Evolutionary conservation across 1,140 invertebrate genomes (phyloP).

Genomic region (Solen grandis): DNA sequence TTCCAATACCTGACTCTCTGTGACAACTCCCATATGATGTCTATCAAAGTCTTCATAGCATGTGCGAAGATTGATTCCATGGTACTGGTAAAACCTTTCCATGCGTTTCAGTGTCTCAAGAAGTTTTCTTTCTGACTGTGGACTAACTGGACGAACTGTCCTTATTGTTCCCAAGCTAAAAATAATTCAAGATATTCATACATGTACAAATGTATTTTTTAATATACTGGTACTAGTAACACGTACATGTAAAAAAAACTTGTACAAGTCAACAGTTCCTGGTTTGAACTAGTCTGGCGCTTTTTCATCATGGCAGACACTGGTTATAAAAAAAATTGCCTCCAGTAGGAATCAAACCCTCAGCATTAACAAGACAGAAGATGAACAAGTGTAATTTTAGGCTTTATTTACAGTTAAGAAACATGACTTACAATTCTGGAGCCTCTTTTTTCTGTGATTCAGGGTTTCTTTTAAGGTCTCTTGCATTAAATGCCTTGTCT

Average conservation of each 20-base stretch:
- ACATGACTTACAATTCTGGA: slow-evolving; percentile 76
- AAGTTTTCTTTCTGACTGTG: slow-evolving; percentile 69
- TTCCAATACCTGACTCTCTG: slow-evolving; percentile 80
- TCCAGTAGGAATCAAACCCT: too few species aligned
- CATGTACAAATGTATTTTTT: too few species aligned
- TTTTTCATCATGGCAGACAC: too few species aligned
- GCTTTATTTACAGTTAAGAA: too few species aligned
- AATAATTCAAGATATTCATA: too few species aligned
- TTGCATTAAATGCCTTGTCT: slow-evolving; percentile 75
- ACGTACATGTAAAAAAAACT: too few species aligned
- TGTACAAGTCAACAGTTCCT: too few species aligned
- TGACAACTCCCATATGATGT: slow-evolving; percentile 79
- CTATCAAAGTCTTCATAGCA: slow-evolving; percentile 80
- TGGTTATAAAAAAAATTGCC: too few species aligned
- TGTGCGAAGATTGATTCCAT: slow-evolving; percentile 77
- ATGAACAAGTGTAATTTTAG: too few species aligned
- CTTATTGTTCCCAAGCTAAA: slow-evolving; percentile 78
- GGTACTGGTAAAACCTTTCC: slow-evolving; percentile 75
- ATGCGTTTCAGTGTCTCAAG: slow-evolving; percentile 69
- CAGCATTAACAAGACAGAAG: too few species aligned
- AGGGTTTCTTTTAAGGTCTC: slow-evolving; percentile 69
- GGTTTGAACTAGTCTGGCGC: too few species aligned
- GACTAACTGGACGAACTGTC: slow-evolving; percentile 73
- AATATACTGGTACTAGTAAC: too few species aligned
- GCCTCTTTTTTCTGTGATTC: slow-evolving; percentile 69